A percentile compares a stretch with the other conserved stretches of the same genome.
phyloP scores from a whole-genome alignment of 2,113 vertebrate species.

The Eulacestoma nigropectus region DNA sequence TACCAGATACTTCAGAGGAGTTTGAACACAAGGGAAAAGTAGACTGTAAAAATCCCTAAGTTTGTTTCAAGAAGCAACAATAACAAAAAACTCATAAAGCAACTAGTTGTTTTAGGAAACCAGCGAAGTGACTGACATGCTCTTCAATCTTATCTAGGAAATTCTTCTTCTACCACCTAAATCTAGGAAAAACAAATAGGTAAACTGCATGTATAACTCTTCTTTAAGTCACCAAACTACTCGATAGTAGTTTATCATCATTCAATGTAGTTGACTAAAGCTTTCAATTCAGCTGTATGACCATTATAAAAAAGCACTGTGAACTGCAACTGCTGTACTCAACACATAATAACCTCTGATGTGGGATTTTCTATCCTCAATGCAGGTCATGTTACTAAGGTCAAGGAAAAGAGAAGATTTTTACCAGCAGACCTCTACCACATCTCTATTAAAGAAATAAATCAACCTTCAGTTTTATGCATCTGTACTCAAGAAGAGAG shows the following conservation, averaged over 20 bases:
- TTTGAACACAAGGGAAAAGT: background rate
- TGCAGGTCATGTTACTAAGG: background rate
- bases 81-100: background rate
- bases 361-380: background rate
- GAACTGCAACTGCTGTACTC: background rate
- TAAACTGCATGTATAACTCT: background rate
- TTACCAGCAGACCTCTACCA: background rate
- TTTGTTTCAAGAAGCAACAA: background rate
- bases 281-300: background rate
- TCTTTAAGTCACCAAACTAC: background rate
- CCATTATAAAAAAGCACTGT: background rate
- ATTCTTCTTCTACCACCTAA: background rate
- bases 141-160: background rate
- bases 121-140: background rate
- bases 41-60: background rate
- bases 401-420: background rate
- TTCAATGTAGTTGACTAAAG: background rate
- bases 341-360: background rate
- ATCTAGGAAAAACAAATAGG: background rate
- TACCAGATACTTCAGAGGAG: background rate
- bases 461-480: background rate
- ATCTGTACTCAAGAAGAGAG: background rate
- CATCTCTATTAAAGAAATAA: background rate
- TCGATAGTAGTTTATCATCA: background rate
- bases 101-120: background rate